Conservation (phyloP, 2,113 vertebrate genomes). For the Geococcyx californianus region DNA sequence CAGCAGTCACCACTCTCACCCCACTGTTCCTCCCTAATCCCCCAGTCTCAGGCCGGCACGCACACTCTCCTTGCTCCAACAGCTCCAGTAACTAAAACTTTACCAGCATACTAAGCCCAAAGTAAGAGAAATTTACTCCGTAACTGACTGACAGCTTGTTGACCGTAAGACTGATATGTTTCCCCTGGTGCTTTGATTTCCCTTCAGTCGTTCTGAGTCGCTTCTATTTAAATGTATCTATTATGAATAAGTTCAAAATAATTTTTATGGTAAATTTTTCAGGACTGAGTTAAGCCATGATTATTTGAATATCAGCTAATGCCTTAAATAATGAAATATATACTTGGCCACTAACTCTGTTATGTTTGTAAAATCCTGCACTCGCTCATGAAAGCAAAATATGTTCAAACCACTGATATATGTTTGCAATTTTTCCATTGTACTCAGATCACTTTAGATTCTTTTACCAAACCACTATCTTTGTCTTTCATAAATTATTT, state of each 20-base stretch:
- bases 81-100: background rate
- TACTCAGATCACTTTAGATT: background rate
- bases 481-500: background rate
- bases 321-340: background rate
- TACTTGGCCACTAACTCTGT: background rate
- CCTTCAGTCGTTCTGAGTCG: background rate
- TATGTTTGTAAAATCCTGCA: background rate
- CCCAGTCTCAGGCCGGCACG: background rate
- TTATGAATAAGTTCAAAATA: background rate
- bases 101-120: background rate
- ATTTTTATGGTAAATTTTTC: background rate
- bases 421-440: background rate
- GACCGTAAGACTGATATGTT: background rate
- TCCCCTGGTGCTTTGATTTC: background rate
- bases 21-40: background rate
- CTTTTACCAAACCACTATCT: background rate
- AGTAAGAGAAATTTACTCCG: background rate
- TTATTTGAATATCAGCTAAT: background rate
- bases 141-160: background rate
- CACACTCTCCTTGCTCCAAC: background rate
- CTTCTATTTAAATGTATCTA: background rate
- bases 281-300: background rate
- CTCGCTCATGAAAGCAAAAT: background rate
- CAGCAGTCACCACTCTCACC: background rate
- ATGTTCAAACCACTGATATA: background rate